Evolutionary conservation across 2,888 invertebrate genomes (phyloP).

Genomic region (Noctua janthe): DNA sequence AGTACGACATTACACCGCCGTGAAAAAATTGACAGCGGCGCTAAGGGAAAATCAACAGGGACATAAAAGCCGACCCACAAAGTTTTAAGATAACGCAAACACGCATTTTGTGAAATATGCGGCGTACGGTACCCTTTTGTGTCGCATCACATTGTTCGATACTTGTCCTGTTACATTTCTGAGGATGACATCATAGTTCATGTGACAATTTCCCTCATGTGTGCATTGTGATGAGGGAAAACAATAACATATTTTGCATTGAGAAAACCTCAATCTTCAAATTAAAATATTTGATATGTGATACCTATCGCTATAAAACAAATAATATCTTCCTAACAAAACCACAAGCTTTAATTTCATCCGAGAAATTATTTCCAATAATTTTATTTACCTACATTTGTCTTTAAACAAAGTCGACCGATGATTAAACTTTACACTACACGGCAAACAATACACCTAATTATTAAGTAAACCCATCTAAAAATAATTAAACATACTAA

Average conservation of each 20-base stretch:
- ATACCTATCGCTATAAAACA: not conserved
- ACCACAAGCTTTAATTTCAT: not conserved
- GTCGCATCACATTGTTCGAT: slow-evolving; percentile 67
- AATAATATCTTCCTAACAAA: not conserved
- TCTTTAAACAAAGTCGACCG: slow-evolving; percentile 52
- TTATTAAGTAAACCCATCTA: slow-evolving; percentile 61
- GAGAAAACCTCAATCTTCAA: not conserved
- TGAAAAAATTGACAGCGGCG: slow-evolving; percentile 76
- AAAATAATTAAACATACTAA: slow-evolving; percentile 61
- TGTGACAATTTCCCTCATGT: slow-evolving; percentile 21
- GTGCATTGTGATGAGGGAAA: not conserved
- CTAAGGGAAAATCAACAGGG: slow-evolving; percentile 85
- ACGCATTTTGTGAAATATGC: slow-evolving; percentile 80
- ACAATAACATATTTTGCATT: not conserved
- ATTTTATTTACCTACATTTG: slow-evolving; percentile 49
- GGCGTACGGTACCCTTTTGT: slow-evolving; percentile 79
- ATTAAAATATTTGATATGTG: not conserved
- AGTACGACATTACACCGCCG: slow-evolving; percentile 78
- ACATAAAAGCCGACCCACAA: slow-evolving; percentile 75
- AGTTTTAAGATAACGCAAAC: slow-evolving; percentile 79
- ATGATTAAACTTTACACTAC: slow-evolving; percentile 59
- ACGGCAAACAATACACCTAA: slow-evolving; percentile 59
- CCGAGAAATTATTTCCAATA: slow-evolving; percentile 36
- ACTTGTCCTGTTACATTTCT: slow-evolving; percentile 65
- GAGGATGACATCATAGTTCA: slow-evolving; percentile 63